Evolutionary conservation across 2,113 vertebrate genomes (phyloP).

Genomic region (Neolamprologus sp.): DNA sequence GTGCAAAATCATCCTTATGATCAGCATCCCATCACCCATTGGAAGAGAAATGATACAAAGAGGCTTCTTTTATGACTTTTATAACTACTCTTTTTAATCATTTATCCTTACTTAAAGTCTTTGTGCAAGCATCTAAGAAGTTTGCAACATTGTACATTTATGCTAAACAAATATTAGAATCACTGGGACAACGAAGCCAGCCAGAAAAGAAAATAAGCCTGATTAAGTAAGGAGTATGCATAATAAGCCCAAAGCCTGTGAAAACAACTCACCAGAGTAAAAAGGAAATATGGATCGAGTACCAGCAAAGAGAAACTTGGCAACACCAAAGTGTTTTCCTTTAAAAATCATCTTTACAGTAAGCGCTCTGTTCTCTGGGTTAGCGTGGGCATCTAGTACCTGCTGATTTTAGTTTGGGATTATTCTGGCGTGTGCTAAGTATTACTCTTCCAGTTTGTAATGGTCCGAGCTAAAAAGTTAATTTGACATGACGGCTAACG

Average conservation of each 20-base stretch:
- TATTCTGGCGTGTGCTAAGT: constrained; percentile 8
- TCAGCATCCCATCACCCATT: background rate
- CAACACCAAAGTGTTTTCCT: background rate
- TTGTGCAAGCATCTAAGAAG: background rate
- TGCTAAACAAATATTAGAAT: background rate
- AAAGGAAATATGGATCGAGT: background rate
- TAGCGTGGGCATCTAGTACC: background rate
- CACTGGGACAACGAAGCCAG: background rate
- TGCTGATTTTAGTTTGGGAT: constrained; percentile 23
- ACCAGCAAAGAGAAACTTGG: background rate
- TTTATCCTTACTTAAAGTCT: background rate
- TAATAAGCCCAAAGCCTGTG: background rate
- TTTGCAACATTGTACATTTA: background rate
- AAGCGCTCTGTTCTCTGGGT: background rate
- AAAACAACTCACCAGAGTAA: background rate
- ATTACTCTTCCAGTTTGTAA: background rate
- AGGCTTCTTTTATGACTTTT: background rate
- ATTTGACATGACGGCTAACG: constrained; percentile 26
- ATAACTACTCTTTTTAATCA: background rate
- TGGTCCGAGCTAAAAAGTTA: background rate
- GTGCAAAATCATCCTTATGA: background rate
- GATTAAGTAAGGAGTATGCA: background rate
- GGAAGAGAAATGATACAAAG: background rate
- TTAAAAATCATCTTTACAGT: background rate
- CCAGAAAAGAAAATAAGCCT: background rate